Evolutionary conservation across 2,797 vertebrate genomes (phyloP).

Genomic region (Chrosomus eos): DNA sequence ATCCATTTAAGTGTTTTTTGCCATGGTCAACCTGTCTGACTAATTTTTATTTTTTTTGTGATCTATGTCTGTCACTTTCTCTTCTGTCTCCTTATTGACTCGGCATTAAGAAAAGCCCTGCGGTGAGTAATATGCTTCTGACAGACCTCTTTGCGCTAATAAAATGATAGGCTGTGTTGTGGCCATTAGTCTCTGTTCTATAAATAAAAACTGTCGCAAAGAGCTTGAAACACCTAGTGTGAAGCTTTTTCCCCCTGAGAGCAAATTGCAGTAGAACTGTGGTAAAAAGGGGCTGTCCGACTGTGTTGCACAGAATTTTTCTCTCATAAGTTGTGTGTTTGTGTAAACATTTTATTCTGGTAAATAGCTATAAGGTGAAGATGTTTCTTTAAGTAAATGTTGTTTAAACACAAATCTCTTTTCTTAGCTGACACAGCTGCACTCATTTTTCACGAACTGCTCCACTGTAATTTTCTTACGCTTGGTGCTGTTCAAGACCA

Average conservation of each 20-base stretch:
- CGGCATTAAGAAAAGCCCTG: conserved; percentile 28
- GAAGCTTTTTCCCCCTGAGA: conserved; percentile 6
- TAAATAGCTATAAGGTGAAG: not conserved
- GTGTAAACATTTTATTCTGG: not conserved
- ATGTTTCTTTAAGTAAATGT: conserved; percentile 17
- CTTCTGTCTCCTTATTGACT: conserved; percentile 40
- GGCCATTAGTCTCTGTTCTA: conserved; percentile 69
- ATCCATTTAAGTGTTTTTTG: not conserved
- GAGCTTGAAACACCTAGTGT: conserved; percentile 36
- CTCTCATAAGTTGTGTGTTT: not conserved
- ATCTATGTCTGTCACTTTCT: conserved; percentile 37
- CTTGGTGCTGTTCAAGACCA: conserved; percentile 40
- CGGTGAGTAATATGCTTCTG: conserved; percentile 69
- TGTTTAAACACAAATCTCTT: conserved; percentile 37
- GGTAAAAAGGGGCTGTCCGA: not conserved
- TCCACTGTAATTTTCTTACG: conserved; percentile 41
- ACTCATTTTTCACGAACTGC: conserved; percentile 31
- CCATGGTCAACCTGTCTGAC: not conserved
- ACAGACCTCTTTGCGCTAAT: conserved; percentile 69
- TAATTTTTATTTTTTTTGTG: too few species aligned
- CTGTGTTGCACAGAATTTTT: not conserved
- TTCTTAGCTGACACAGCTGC: conserved; percentile 18
- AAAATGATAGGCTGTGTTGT: conserved; percentile 63
- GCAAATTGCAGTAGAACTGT: not conserved
- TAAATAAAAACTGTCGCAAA: conserved; percentile 63